Conservation (phyloP, 2,113 vertebrate genomes). For the Gambusia affinis region DNA sequence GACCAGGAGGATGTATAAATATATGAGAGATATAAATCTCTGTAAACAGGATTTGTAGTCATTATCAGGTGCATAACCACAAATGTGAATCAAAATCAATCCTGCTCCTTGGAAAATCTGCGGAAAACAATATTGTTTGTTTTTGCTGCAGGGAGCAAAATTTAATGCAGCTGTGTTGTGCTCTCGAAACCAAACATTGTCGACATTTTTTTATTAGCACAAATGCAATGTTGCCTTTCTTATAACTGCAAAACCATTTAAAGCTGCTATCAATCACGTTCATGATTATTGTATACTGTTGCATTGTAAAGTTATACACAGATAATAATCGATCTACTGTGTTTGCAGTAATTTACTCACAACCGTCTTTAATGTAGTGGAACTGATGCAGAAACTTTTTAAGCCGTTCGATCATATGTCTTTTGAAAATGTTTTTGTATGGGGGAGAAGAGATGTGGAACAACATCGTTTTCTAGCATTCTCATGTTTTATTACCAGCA, state of each 20-base stretch:
- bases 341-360: not conserved
- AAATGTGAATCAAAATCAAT: constrained; percentile 8
- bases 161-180: not conserved
- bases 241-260: not conserved
- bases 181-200: not conserved
- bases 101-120: not conserved
- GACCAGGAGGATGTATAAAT: constrained; percentile 43
- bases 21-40: constrained; percentile 16
- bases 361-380: not conserved
- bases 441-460: too few relatives aligned
- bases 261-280: not conserved
- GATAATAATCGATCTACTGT: not conserved
- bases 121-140: not conserved
- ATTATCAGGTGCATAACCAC: constrained; percentile 3
- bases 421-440: too few relatives aligned
- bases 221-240: not conserved
- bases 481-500: too few relatives aligned
- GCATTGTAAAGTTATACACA: not conserved
- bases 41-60: constrained; percentile 29
- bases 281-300: not conserved
- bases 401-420: too few relatives aligned
- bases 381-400: not conserved
- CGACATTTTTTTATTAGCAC: not conserved
- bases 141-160: not conserved
- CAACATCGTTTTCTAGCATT: too few relatives aligned